A percentile compares a stretch with the other conserved stretches of the same genome.
Evolutionary conservation across 1,140 invertebrate genomes (phyloP).

Genomic region (Rhopalosiphum maidis): DNA sequence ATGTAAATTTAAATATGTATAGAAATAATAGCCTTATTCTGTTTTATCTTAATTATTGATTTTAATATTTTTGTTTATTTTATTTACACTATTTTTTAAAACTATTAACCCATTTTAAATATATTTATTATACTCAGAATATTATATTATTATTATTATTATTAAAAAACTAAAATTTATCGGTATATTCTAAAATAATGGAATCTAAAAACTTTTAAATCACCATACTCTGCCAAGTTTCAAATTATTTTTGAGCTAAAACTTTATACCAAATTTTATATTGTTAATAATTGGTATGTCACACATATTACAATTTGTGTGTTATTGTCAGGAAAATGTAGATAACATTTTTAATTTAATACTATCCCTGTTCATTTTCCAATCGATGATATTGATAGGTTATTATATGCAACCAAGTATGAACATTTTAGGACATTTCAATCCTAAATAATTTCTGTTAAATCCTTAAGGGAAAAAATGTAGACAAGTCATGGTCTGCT

Average conservation of each 20-base stretch:
- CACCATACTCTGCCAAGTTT: neutral
- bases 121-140: neutral
- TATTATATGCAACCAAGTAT: neutral
- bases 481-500: too few relatives aligned
- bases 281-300: neutral
- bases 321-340: neutral
- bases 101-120: neutral
- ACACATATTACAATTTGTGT: too few relatives aligned
- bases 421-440: neutral
- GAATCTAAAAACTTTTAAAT: too few relatives aligned
- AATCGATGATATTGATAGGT: neutral
- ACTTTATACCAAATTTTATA: too few relatives aligned
- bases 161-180: neutral
- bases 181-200: too few relatives aligned
- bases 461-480: too few relatives aligned
- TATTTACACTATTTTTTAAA: too few relatives aligned
- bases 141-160: neutral
- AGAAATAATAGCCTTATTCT: too few relatives aligned
- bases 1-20: neutral
- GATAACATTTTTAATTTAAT: neutral
- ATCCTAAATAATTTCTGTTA: neutral
- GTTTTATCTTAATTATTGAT: neutral
- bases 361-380: neutral
- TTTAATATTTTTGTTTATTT: neutral
- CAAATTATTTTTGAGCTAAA: neutral